phyloP scores from a whole-genome alignment of 2,797 vertebrate species.

The Pseudochirops cupreus region DNA sequence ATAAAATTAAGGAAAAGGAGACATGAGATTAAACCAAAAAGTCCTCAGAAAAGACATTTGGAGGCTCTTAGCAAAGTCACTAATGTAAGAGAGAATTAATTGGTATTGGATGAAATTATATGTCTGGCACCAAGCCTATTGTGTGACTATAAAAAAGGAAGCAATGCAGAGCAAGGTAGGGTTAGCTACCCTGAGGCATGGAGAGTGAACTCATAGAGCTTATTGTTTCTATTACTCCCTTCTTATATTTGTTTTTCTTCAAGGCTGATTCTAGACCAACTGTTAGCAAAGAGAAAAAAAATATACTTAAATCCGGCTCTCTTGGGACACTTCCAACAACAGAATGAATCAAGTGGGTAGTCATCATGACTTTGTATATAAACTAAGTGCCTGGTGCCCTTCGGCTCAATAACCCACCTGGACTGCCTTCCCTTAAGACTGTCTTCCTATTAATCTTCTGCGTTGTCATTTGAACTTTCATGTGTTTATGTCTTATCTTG shows the following conservation, averaged over 20 bases:
- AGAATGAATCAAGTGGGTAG: background rate
- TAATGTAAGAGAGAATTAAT: background rate
- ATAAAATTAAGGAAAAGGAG: background rate
- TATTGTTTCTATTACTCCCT: background rate
- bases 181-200: background rate
- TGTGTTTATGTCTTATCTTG: background rate
- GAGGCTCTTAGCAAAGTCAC: background rate
- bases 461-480: background rate
- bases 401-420: background rate
- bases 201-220: background rate
- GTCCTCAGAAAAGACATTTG: background rate
- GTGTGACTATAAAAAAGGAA: background rate
- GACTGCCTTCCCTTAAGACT: background rate
- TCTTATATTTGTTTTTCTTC: background rate
- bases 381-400: background rate
- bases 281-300: background rate
- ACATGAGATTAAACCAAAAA: background rate
- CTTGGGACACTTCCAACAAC: background rate
- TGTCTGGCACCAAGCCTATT: background rate
- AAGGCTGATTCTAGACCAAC: background rate
- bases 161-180: background rate
- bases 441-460: background rate
- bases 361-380: background rate
- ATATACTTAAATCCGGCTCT: background rate
- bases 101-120: background rate